phyloP scores from a whole-genome alignment of 1,140 invertebrate genomes.

The Eufriesea mexicana region DNA sequence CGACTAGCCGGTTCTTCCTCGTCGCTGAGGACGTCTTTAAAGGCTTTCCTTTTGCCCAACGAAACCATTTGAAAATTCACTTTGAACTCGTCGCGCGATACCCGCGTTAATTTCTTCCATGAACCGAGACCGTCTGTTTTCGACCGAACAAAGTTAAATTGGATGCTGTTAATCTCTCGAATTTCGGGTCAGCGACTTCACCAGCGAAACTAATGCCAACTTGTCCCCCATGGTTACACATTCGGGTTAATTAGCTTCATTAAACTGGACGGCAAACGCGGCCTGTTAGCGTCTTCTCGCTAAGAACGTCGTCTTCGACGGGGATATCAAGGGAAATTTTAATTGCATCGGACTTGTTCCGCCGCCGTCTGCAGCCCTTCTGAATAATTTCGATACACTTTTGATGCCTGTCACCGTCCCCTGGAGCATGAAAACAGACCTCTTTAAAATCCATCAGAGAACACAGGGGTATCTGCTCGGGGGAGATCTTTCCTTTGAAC shows the following conservation, averaged over 20 bases:
- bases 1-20: no score
- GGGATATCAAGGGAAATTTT: not conserved
- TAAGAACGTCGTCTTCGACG: not conserved
- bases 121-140: not conserved
- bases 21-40: not conserved
- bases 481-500: no score
- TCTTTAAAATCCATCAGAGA: no score
- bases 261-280: slow-evolving; percentile 30
- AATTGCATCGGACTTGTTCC: not conserved
- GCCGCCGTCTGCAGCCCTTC: not conserved
- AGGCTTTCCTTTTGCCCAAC: not conserved
- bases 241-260: slow-evolving; percentile 55
- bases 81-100: not conserved
- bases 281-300: slow-evolving; percentile 13
- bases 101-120: not conserved
- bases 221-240: slow-evolving; percentile 30
- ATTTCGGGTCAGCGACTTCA: not conserved
- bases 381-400: not conserved
- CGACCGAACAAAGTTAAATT: slow-evolving; percentile 27
- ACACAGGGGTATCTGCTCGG: no score
- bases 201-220: slow-evolving; percentile 7
- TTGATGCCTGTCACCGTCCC: no score
- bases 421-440: no score
- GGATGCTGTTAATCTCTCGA: not conserved
- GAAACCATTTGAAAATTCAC: no score